Evolutionary conservation across 1,140 invertebrate species (phyloP).

Genomic region (Thalassaphorura encarpata): DNA sequence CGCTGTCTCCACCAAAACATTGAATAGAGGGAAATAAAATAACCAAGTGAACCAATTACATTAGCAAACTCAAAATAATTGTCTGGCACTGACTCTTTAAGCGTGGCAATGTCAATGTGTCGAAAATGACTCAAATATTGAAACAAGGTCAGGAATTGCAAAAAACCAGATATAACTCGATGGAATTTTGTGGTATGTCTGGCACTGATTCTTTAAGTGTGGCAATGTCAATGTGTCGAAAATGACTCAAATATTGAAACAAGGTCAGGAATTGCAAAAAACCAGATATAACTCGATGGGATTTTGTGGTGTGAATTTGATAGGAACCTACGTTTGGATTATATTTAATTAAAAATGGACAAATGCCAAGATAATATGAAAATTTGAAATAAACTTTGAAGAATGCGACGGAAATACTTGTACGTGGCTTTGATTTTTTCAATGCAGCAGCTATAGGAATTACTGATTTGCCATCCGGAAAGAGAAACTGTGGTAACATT

Average conservation of each 20-base stretch:
- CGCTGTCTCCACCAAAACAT: slow-evolving; percentile 3
- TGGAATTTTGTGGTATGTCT: not conserved
- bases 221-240: not conserved
- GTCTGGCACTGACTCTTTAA: not conserved
- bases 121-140: slow-evolving; percentile 6
- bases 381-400: slow-evolving; percentile 4
- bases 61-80: slow-evolving; percentile 13
- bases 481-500: too few relatives aligned
- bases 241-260: slow-evolving; percentile 4
- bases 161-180: not conserved
- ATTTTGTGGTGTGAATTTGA: not conserved
- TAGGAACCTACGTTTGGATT: not conserved
- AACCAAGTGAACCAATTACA: not conserved
- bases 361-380: slow-evolving; percentile 5
- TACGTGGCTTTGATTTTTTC: too few relatives aligned
- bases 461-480: too few relatives aligned
- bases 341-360: slow-evolving; percentile 1
- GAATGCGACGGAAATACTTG: not conserved
- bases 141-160: not conserved
- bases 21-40: not conserved
- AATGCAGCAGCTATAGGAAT: too few relatives aligned
- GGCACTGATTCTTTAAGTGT: too few relatives aligned
- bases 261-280: not conserved
- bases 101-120: not conserved
- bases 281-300: not conserved